Evolutionary conservation across 2,113 vertebrate genomes (phyloP), one percentile per base, ranked within the genome.

Genomic region (Galemys pyrenaicus): DNA sequence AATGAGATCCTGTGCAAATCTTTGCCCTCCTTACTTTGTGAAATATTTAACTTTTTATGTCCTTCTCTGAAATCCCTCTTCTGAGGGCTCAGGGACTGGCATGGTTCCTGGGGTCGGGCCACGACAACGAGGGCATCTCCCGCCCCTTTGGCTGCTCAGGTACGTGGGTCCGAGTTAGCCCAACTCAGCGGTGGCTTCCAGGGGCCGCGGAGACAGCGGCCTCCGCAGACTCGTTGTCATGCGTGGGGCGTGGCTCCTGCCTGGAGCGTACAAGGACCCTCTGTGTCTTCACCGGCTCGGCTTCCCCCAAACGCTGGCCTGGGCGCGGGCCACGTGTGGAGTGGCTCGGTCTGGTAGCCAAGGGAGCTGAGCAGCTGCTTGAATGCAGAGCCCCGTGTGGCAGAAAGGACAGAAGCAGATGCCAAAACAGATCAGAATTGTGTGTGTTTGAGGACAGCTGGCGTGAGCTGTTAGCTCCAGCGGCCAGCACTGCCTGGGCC

Each of bases 271-370:
- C 64, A 74, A 39, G 90, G 68, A 54, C 37, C 79, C 6, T 0
- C 71, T 96, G 54, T 60, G 79, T 94, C 22, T n/a, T 67, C 6
- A 15, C 3, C 3, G 24, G n/a, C n/a, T 56, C 51, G 30, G 73
- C 26, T 28, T 32, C 56, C 28, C 46, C 9, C 75, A 64, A 44
- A 87, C 35, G 60, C 22, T 2, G 2, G 15, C 35, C 16, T 41
- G 75, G 70, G 6, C 7, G 19, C 54, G 5, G 15, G 19, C 46
- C 39, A 20, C 0, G 1, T 58, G 6, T 74, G 80, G 78, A 75
- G 92, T 28, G 24, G 83, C 70, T 89, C 32, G 13, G 58, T 5
- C 44, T 17, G 77, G 64, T 91, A 96, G 64, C 60, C 77, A 62
- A 46, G 44, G 74, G 67, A 7, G 60, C 8, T 16, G 6, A 37